phyloP scores from a whole-genome alignment of 2,113 vertebrate genomes.

The Dermatemys mawii region DNA sequence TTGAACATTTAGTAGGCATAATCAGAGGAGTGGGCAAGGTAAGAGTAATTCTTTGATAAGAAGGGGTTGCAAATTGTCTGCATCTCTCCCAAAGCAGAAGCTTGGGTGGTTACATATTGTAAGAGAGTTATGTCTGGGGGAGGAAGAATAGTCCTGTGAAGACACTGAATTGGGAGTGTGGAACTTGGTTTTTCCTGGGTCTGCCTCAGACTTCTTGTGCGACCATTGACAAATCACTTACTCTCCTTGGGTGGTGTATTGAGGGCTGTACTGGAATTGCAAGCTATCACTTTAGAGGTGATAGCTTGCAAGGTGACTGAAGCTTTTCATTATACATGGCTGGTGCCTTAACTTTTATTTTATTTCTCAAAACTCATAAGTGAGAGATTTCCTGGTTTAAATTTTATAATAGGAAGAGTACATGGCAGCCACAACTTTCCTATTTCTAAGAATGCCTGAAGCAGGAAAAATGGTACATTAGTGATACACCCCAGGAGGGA shows the following conservation, averaged over 20 bases:
- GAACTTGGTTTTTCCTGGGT: not conserved
- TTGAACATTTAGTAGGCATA: not conserved
- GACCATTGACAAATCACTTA: rapidly evolving
- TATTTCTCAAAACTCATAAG: not conserved
- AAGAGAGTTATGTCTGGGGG: not conserved
- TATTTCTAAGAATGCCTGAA: not conserved
- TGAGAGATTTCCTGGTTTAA: constrained; percentile 58
- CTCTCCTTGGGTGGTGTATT: not conserved
- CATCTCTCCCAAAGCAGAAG: not conserved
- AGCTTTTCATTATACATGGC: not conserved
- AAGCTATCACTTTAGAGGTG: not conserved
- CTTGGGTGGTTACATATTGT: not conserved
- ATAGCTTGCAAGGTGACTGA: too few relatives aligned
- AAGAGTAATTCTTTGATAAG: not conserved
- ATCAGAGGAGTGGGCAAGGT: not conserved
- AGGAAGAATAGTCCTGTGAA: constrained; percentile 13
- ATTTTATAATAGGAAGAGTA: constrained; percentile 35
- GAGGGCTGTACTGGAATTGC: not conserved
- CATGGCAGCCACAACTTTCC: constrained; percentile 26
- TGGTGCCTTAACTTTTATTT: constrained; percentile 45
- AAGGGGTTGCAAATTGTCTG: not conserved
- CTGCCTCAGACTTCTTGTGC: not conserved
- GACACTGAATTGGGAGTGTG: not conserved
- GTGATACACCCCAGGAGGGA: constrained; percentile 18
- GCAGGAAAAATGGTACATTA: constrained; percentile 40